Base-by-base conservation (phyloP, 2,888 invertebrate genomes). In the Caenorhabditis sp. region DNA sequence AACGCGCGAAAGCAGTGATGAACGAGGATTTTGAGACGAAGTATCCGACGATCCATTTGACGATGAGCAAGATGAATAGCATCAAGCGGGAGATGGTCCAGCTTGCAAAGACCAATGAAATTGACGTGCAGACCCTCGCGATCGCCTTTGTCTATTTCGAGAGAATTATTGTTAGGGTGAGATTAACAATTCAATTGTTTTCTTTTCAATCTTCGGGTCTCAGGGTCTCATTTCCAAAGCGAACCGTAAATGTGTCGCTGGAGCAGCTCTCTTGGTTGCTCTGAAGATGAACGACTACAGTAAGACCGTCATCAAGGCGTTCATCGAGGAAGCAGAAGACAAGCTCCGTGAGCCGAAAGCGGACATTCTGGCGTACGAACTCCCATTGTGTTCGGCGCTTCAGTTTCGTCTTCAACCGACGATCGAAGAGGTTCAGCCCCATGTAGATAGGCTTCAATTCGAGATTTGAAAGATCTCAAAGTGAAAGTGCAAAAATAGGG, bases 81-180 rank as follows among this genome's bases (percentile, higher is more conserved):
- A 94, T 98, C 85, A 98, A 98, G 93, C 94, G 96, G 87, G 98
- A 98, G 93, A 96, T 98, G 96, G 51, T 76, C 0, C 53, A 65
- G n/a, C 56, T 88, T 0, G 81, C 83, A 11, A 37, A 44, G 24
- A 87, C 96, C 92, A 94, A 94, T 88, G 95, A 95, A 78, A 88
- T 94, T 15, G 98, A 98, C 93, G 93, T 97, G 79, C 93, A 97
- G 81, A 96, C 96, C 0, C 96, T 98, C 20, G 97, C 98, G 20
- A 97, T 97, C 92, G 96, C 97, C 0, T 98, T 97, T 92, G 98
- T 98, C n/a, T 98, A 97, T 93, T 98, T 98, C 93, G 98, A 99
- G 92, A 97, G 97, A 92, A 93, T 98, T 69, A 97, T 98, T 88
- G 94, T 97, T 64, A 95, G 95, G 86, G 93, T 92, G n/a, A 55